Evolutionary conservation across 2,797 vertebrate species (phyloP).

Genomic region (Acipenser oxyrinchus): DNA sequence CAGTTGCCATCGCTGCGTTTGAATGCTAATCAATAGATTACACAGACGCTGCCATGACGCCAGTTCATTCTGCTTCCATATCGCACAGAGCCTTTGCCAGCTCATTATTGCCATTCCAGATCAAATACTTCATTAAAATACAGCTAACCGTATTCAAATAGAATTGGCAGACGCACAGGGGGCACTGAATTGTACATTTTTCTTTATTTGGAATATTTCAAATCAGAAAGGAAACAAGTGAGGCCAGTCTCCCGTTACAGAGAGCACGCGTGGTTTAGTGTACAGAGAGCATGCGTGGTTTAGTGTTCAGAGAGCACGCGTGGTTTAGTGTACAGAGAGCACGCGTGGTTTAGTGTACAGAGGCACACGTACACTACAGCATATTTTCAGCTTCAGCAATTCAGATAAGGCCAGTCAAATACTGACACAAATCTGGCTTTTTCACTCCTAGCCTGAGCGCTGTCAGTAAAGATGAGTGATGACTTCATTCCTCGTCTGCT

Average conservation of each 20-base stretch:
- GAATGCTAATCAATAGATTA: slow-evolving; percentile 53
- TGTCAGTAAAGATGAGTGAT: slow-evolving; percentile 58
- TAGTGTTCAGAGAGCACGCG: no score
- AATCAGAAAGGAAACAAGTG: slow-evolving; percentile 38
- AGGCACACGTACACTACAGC: no score
- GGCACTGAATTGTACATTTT: slow-evolving; percentile 47
- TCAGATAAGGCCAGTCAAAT: slow-evolving; percentile 48
- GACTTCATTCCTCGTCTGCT: slow-evolving; percentile 61
- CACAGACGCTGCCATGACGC: slow-evolving; percentile 36
- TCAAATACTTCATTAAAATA: slow-evolving; percentile 36
- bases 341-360: no score
- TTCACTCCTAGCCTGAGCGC: slow-evolving; percentile 46
- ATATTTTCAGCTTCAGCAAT: slow-evolving; percentile 18
- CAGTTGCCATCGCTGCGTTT: slow-evolving; percentile 54
- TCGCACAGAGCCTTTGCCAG: slow-evolving; percentile 24
- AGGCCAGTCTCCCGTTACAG: no score
- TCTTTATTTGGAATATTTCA: slow-evolving; percentile 43
- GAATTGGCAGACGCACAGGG: slow-evolving; percentile 42
- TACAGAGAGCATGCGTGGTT: no score
- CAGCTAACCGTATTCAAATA: slow-evolving; percentile 34
- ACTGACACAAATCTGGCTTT: slow-evolving; percentile 40
- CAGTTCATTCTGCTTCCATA: slow-evolving; percentile 28
- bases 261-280: no score
- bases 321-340: no score
- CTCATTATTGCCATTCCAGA: slow-evolving; percentile 39